Evolutionary conservation across 2,797 vertebrate genomes (phyloP).

Genomic region (Anisognathus igniventris): DNA sequence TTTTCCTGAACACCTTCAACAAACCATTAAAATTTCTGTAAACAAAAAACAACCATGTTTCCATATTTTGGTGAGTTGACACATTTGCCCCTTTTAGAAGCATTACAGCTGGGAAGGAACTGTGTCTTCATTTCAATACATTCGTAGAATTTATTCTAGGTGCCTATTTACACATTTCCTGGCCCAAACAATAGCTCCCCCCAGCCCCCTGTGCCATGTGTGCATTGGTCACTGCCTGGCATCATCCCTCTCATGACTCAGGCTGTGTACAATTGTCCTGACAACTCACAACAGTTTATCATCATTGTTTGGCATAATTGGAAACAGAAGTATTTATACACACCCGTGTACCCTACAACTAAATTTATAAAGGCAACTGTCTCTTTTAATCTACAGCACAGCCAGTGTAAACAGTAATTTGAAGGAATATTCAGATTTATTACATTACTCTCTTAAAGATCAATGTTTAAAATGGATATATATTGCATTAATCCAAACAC

Average conservation of each 20-base stretch:
- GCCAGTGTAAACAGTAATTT: conserved; percentile 74
- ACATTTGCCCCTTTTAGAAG: conserved; percentile 34
- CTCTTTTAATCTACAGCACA: conserved; percentile 81
- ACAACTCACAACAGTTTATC: conserved; percentile 75
- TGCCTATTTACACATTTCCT: conserved; percentile 67
- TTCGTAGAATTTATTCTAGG: conserved; percentile 54
- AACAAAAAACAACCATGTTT: not conserved
- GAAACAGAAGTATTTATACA: conserved; percentile 81
- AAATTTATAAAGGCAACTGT: conserved; percentile 84
- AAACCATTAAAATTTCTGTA: conserved; percentile 21
- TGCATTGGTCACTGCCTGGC: not conserved
- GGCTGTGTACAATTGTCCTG: conserved; percentile 61
- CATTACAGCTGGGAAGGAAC: conserved; percentile 68
- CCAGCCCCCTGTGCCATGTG: not conserved
- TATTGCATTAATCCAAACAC: conserved; percentile 72
- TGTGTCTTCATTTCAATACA: conserved; percentile 30
- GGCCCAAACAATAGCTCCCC: conserved; percentile 56
- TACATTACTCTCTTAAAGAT: conserved; percentile 67
- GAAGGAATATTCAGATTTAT: conserved; percentile 76
- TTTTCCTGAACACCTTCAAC: not conserved
- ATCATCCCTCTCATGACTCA: conserved; percentile 47
- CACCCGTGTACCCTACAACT: conserved; percentile 50
- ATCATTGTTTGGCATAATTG: conserved; percentile 81
- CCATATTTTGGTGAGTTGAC: conserved; percentile 29
- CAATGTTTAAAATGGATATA: conserved; percentile 75